phyloP scores from a whole-genome alignment of 2,113 vertebrate genomes.

The Cyphomyrus discorhynchus region DNA sequence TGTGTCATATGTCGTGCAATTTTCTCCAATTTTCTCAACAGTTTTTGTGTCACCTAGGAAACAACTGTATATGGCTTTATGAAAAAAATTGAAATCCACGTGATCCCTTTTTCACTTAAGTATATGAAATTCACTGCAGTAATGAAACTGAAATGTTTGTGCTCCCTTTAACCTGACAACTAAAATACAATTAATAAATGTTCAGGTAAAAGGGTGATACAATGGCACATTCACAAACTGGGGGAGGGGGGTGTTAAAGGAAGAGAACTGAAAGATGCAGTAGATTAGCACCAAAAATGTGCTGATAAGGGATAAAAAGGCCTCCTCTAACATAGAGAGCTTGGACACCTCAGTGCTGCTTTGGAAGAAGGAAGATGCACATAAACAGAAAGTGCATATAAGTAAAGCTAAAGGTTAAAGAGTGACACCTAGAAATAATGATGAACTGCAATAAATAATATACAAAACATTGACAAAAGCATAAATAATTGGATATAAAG shows the following conservation, averaged over 20 bases:
- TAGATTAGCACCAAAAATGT: conserved; percentile 30
- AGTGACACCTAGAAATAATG: not conserved
- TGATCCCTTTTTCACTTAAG: not conserved
- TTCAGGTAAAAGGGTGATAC: conserved; percentile 5
- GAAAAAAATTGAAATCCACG: not conserved
- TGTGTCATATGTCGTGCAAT: not conserved
- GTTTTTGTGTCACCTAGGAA: not conserved
- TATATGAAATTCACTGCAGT: not conserved
- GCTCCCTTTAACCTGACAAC: not conserved
- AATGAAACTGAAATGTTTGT: conserved; percentile 1
- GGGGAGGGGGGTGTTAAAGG: not conserved
- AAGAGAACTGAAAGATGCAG: conserved; percentile 2
- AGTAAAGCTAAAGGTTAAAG: not conserved
- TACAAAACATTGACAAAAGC: not conserved
- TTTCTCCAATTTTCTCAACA: not conserved
- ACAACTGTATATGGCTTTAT: not conserved
- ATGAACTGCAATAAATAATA: not conserved
- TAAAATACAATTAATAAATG: not conserved
- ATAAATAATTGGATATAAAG: not conserved
- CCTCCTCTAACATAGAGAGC: conserved; percentile 35
- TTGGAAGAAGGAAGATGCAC: conserved; percentile 38
- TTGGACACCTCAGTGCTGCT: conserved; percentile 25
- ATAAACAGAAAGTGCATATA: not conserved
- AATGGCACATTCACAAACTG: not conserved
- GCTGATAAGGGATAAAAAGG: conserved; percentile 25